phyloP scores from a whole-genome alignment of 92 coral and sea anemone genomes.

The Diadumene lineata region DNA sequence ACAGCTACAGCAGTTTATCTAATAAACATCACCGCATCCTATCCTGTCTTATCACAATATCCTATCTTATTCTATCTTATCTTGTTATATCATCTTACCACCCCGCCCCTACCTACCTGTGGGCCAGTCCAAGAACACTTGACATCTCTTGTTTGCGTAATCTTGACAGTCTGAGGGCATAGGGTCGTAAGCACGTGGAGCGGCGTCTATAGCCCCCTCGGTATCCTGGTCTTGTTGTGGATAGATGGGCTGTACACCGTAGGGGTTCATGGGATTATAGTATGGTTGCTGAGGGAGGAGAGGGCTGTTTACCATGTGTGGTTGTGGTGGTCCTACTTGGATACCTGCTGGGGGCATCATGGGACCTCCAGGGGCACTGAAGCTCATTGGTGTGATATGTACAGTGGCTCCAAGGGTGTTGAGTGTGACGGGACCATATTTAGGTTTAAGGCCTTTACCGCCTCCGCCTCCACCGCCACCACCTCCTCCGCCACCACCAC shows the following conservation, averaged over 20 bases:
- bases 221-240: constrained; percentile 8
- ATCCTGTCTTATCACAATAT: too few relatives aligned
- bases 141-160: constrained; percentile 63
- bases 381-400: constrained; percentile 55
- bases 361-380: constrained; percentile 49
- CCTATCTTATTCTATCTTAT: too few relatives aligned
- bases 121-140: constrained; percentile 87
- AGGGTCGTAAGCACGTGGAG: constrained; percentile 42
- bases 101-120: constrained; percentile 38
- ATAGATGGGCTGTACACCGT: constrained; percentile 22
- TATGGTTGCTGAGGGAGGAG: constrained; percentile 29
- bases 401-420: constrained; percentile 59
- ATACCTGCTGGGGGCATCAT: constrained; percentile 39
- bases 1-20: too few relatives aligned
- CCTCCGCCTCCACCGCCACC: constrained; percentile 20
- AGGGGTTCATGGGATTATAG: constrained; percentile 16
- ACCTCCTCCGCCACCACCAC: constrained; percentile 17
- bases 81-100: neutral
- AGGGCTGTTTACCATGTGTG: constrained; percentile 32
- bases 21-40: too few relatives aligned
- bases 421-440: constrained; percentile 48
- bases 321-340: constrained; percentile 37
- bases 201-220: constrained; percentile 1
- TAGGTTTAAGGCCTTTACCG: neutral
- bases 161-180: constrained; percentile 75